Evolutionary conservation across 2,888 invertebrate genomes (phyloP), one percentile per base, ranked within the genome.

Genomic region (Andrena fulva): DNA sequence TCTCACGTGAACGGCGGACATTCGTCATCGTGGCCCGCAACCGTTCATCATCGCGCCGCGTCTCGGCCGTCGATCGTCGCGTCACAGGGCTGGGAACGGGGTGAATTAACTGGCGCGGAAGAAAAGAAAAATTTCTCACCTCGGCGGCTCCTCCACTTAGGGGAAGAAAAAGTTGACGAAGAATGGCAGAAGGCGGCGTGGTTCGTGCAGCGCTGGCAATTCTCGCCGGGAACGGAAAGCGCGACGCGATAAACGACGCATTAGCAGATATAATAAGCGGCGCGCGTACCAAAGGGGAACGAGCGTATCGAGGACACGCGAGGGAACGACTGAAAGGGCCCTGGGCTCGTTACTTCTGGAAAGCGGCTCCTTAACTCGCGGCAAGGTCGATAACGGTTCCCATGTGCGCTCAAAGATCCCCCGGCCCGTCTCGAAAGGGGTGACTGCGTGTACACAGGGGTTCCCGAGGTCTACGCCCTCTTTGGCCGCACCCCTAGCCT

Each of bases 401-500:
- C 79, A 67, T 24, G 77, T 75, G 66, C 75, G 85, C 82, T 80
- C 77, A 76, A 73, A 83, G 85, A 87, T 87, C 76, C 77, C 80
- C 79, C 12, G 64, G 77, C 63, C 75, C 77, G 80, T 63, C 63
- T 59, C 66, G 81, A 89, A 89, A 88, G 89, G 89, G 89, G 84
- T 88, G 79, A 76, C 59, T 68, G 48, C 52, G 81, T 71, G 80
- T 76, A 82, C 66, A 70, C 68, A 80, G 67, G 85, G 84, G 76
- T 80, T 71, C 72, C 42, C 82, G 72, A 73, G 72, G 87, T 90
- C 86, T 89, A 91, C 91, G 90, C 90, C 90, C 87, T 85, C 82
- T 85, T 84, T 85, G 82, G 87, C 88, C 88, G 87, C 88, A 87
- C 87, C 87, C 81, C 80, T 77, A 56, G 42, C 73, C 42, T 6